Conservation (phyloP, 1,140 invertebrate species). For the Drosophila varians region DNA sequence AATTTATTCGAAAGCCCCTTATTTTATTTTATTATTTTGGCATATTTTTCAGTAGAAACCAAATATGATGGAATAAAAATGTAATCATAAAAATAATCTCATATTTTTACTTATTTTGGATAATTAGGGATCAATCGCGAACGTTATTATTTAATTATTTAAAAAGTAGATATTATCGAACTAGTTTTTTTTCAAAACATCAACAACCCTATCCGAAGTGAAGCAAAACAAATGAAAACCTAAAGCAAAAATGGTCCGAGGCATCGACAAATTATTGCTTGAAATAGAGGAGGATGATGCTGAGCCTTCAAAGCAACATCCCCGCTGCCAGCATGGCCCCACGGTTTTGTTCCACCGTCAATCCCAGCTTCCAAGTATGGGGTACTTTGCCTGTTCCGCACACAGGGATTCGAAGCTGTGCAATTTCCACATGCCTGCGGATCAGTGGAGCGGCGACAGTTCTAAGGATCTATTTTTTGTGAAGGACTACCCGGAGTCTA, state of each 20-base stretch:
- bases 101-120: too few relatives aligned
- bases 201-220: background rate
- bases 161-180: too few relatives aligned
- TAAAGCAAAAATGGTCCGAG: background rate
- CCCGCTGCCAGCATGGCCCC: conserved; percentile 57
- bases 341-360: conserved; percentile 68
- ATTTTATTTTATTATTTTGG: too few relatives aligned
- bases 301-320: conserved; percentile 24
- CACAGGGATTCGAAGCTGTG: conserved; percentile 91
- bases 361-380: conserved; percentile 73
- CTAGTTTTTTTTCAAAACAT: background rate
- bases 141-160: too few relatives aligned
- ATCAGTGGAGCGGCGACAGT: conserved; percentile 24
- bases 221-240: background rate
- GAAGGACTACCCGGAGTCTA: conserved; percentile 12
- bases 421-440: conserved; percentile 45
- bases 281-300: conserved; percentile 37
- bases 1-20: too few relatives aligned
- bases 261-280: conserved; percentile 44
- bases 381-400: conserved; percentile 91
- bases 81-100: too few relatives aligned
- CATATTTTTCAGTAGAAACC: too few relatives aligned
- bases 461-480: background rate
- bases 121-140: too few relatives aligned
- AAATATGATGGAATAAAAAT: too few relatives aligned